Evolutionary conservation across 2,888 invertebrate species (phyloP).

Genomic region (Diaperis boleti): DNA sequence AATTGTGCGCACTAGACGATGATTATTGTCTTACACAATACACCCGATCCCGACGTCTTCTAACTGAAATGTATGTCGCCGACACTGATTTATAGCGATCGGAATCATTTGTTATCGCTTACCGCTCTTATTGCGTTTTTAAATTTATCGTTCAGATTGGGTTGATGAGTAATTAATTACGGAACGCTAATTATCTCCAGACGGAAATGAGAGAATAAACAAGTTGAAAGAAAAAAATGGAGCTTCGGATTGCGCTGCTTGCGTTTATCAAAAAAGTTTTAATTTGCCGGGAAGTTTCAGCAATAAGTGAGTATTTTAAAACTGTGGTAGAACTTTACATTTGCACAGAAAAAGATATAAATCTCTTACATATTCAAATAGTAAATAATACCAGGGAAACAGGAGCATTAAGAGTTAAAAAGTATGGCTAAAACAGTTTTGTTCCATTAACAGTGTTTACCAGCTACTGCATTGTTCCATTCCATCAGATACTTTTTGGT

Average conservation of each 20-base stretch:
- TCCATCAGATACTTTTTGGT: too few species aligned
- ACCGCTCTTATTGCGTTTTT: slow-evolving; percentile 8
- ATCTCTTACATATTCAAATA: neutral
- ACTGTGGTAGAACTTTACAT: slow-evolving; percentile 35
- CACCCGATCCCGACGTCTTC: slow-evolving; percentile 29
- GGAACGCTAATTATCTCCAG: slow-evolving; percentile 16
- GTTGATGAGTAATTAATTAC: slow-evolving; percentile 19
- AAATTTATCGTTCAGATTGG: slow-evolving; percentile 15
- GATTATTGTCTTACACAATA: slow-evolving; percentile 39
- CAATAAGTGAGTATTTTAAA: slow-evolving; percentile 61
- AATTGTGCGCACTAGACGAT: slow-evolving; percentile 25
- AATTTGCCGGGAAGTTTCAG: slow-evolving; percentile 7
- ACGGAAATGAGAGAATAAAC: slow-evolving; percentile 16
- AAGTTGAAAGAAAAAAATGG: slow-evolving; percentile 9
- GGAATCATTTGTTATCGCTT: slow-evolving; percentile 22
- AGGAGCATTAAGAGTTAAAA: too few species aligned
- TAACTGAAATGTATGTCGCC: slow-evolving; percentile 18
- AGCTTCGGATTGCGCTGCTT: slow-evolving; percentile 12
- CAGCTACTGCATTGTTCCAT: too few species aligned
- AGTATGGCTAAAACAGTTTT: too few species aligned
- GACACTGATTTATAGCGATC: slow-evolving; percentile 40
- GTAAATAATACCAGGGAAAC: too few species aligned
- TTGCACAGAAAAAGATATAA: neutral
- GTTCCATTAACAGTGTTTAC: too few species aligned
- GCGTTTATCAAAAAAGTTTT: slow-evolving; percentile 29